Base-by-base conservation (phyloP, 2,797 vertebrate species). In the Micrastur ruficollis region DNA sequence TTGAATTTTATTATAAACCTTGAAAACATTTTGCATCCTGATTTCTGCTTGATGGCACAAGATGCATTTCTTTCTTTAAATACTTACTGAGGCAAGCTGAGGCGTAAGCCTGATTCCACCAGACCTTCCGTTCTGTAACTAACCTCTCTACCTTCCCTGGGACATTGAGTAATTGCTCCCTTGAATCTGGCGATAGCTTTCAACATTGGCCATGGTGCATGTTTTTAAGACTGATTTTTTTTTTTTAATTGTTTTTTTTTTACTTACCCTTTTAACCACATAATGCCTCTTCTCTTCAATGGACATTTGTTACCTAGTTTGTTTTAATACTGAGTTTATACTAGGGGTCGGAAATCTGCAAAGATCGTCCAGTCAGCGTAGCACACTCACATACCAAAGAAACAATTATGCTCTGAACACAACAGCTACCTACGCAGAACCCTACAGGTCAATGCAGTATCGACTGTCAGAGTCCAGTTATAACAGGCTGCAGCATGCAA, bases 301-400 rank as follows among this genome's bases (percentile, higher is more conserved):
- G 38, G 65, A 31, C 18, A 0, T 47, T 17, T 23, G 66, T 66
- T 65, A 88, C 42, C 73, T 14, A 72, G n/a, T 75, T 61, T 97
- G 95, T 92, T 94, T 36, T 95, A 93, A 86, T 95, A 1, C 92
- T 96, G 86, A 44, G 96, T 98, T 97, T 96, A 7, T 86, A 88
- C 59, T 97, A 99, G 99, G 99, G 98, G 97, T 99, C 84, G 99
- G 99, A 81, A 99, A 99, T 97, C 98, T 99, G 73, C 99, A 99
- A 97, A 98, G 99, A 91, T 99, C 99, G 6, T 98, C 98, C 97
- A 99, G 99, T 98, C 99, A 99, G 97, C 99, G 99, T 78, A 99
- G 99, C 98, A 99, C 99, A 55, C 99, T 99, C 97, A 98, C 99
- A 94, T 99, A 99, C 99, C 99, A 99, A 99, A 99, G 99, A 99